A percentile compares a stretch with the other conserved stretches of the same genome.
Conservation (phyloP, 2,113 vertebrate species). For the Scomber japonicus region DNA sequence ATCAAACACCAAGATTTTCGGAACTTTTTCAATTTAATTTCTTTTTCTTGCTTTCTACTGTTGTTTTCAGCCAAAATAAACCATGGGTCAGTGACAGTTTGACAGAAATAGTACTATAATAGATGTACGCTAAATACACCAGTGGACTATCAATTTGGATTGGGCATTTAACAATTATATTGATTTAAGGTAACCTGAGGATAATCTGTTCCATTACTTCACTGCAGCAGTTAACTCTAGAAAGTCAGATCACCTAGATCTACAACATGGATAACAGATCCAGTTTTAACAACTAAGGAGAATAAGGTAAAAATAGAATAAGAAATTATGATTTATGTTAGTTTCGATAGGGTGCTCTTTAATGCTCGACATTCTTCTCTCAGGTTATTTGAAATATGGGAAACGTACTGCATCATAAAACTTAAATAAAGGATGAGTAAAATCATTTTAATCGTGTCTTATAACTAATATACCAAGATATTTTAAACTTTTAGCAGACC, state of each 20-base stretch:
- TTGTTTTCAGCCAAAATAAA: not conserved
- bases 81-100: not conserved
- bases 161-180: not conserved
- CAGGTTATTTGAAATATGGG: not conserved
- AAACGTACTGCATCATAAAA: not conserved
- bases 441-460: not conserved
- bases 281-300: not conserved
- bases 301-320: not conserved
- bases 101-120: not conserved
- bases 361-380: no score
- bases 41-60: not conserved
- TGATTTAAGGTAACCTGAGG: not conserved
- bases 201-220: not conserved
- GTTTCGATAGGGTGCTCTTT: no score
- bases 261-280: not conserved
- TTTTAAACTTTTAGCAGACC: constrained; percentile 18
- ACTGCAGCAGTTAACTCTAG: not conserved
- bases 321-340: no score
- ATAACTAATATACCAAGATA: not conserved
- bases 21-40: not conserved
- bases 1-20: no score
- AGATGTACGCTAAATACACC: not conserved
- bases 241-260: not conserved
- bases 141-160: not conserved
- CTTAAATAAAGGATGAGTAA: constrained; percentile 6